phyloP scores from a whole-genome alignment of 2,113 vertebrate genomes.

The Apteryx mantelli region DNA sequence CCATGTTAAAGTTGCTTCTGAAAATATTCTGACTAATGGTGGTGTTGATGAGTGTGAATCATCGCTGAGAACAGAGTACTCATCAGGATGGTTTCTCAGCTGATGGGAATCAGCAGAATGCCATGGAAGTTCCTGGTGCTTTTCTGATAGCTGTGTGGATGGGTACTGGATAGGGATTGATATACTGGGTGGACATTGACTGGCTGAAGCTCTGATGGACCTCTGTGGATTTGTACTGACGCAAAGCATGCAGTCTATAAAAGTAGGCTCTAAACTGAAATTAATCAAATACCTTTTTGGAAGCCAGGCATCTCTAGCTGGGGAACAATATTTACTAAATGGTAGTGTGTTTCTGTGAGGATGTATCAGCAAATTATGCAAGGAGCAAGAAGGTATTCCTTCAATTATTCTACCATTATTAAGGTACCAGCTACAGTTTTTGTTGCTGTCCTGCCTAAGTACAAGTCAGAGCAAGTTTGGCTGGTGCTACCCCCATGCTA shows the following conservation, averaged over 20 bases:
- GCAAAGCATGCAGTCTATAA: background rate
- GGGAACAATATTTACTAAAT: background rate
- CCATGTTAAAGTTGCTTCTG: conserved; percentile 2
- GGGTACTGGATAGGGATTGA: background rate
- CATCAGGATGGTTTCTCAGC: conserved; percentile 34
- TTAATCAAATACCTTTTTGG: background rate
- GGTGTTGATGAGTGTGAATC: background rate
- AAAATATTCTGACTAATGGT: conserved; percentile 50
- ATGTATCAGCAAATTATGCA: background rate
- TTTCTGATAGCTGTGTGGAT: background rate
- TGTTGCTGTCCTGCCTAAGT: background rate
- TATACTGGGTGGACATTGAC: background rate
- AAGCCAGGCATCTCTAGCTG: background rate
- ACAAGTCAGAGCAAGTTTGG: background rate
- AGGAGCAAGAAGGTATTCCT: background rate
- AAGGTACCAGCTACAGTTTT: background rate
- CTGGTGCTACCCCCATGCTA: background rate
- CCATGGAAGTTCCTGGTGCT: conserved; percentile 1
- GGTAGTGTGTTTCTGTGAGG: background rate
- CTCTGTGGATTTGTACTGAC: background rate
- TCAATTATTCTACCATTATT: background rate
- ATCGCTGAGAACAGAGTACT: conserved; percentile 2
- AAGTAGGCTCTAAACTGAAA: background rate
- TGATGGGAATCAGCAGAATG: conserved; percentile 41
- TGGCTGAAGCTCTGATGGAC: background rate